Evolutionary conservation across 1,140 invertebrate species (phyloP).

Genomic region (Eciton burchellii): DNA sequence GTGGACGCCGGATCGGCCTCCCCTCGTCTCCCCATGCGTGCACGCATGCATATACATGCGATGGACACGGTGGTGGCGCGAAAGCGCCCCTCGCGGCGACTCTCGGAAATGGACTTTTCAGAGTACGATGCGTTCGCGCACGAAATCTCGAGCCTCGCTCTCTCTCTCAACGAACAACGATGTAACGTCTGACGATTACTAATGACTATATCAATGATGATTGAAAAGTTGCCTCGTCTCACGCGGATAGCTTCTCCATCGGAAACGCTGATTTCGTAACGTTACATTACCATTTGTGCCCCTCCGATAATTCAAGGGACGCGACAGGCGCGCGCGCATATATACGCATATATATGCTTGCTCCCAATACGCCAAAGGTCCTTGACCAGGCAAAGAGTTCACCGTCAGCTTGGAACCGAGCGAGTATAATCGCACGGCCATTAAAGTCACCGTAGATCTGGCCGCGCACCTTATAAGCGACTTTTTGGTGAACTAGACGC

Average conservation of each 20-base stretch:
- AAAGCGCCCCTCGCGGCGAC: conserved; percentile 12
- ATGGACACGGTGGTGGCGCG: not conserved
- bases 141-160: conserved; percentile 6
- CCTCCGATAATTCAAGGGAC: not conserved
- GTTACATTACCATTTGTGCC: no score
- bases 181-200: not conserved
- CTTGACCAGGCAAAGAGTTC: conserved; percentile 6
- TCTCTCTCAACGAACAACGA: not conserved
- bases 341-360: not conserved
- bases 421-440: not conserved
- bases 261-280: conserved; percentile 1
- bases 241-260: not conserved
- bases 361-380: not conserved
- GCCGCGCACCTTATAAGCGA: conserved; percentile 15
- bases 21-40: not conserved
- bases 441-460: conserved; percentile 2
- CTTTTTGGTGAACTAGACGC: conserved; percentile 67
- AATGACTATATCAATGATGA: not conserved
- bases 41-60: no score
- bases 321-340: no score
- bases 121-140: not conserved
- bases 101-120: conserved; percentile 17
- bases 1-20: conserved; percentile 50
- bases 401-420: not conserved
- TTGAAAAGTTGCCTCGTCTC: not conserved